Percentiles rank a stretch among this genome's conserved stretches.
Evolutionary conservation across 1,140 invertebrate species (phyloP).

Genomic region (Bombus pyrosoma): DNA sequence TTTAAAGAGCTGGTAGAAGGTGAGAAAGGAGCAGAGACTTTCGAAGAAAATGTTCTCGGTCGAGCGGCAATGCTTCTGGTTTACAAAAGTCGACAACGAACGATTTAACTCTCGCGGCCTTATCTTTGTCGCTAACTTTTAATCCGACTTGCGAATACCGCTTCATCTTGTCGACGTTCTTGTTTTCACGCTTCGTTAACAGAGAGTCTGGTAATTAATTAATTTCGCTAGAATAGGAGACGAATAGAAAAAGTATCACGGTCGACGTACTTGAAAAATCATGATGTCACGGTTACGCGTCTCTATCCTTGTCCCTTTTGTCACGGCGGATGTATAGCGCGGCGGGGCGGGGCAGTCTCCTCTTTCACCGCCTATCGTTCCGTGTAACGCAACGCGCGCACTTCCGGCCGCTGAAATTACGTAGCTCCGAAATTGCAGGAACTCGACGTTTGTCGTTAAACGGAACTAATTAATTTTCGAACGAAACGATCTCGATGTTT

Average conservation of each 20-base stretch:
- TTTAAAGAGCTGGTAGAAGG: neutral
- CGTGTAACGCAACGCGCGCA: too few relatives aligned
- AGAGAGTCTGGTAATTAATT: neutral
- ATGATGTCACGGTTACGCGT: neutral
- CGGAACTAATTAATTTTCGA: neutral
- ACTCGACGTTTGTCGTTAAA: too few relatives aligned
- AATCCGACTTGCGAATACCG: neutral
- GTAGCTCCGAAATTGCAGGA: neutral
- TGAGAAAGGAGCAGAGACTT: neutral
- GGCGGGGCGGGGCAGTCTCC: too few relatives aligned
- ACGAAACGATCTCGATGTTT: constrained; percentile 35
- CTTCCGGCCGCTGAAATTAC: too few relatives aligned
- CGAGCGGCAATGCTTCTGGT: too few relatives aligned
- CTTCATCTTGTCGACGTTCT: constrained; percentile 3
- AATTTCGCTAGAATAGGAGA: neutral
- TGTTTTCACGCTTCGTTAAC: constrained; percentile 4
- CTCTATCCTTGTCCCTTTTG: neutral
- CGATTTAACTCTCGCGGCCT: neutral
- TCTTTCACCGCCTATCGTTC: too few relatives aligned
- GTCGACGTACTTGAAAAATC: neutral
- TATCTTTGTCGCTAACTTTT: constrained; percentile 7
- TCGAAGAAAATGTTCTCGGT: neutral
- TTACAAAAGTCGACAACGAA: neutral
- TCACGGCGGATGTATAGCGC: too few relatives aligned
- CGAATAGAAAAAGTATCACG: neutral